These are phyloP conservation scores for Meandrina meandrites DNA, from an alignment of 92 coral and sea anemone species.

Conservation along the genomic window DNA sequence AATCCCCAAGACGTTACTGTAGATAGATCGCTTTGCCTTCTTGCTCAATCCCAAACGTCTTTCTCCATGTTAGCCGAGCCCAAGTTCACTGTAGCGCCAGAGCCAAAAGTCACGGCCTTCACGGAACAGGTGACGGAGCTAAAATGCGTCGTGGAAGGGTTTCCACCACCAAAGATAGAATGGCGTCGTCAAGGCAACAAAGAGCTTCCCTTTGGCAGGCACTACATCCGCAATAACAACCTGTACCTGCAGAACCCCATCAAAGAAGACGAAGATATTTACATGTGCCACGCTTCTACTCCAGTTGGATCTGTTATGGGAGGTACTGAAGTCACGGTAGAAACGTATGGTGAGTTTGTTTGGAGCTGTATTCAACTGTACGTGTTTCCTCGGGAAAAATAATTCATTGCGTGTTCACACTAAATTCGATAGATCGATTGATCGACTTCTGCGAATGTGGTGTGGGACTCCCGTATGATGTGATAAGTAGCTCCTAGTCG, in stretches of 20 bases:
- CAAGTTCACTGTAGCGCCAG: constrained; percentile 52
- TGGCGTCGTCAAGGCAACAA: constrained; percentile 82
- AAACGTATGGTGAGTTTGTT: constrained; percentile 57
- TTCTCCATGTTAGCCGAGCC: constrained; percentile 62
- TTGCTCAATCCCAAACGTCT: not conserved
- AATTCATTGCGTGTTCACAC: too few relatives aligned
- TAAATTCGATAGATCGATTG: not conserved
- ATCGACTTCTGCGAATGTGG: not conserved
- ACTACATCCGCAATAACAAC: constrained; percentile 46
- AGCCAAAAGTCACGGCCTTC: constrained; percentile 57
- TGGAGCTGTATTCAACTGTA: not conserved
- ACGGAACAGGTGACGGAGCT: constrained; percentile 58
- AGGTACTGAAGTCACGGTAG: constrained; percentile 62
- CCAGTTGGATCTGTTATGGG: constrained; percentile 73
- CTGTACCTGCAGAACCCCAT: constrained; percentile 70
- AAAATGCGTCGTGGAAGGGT: constrained; percentile 68
- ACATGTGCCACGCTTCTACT: constrained; percentile 76
- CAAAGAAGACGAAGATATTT: constrained; percentile 67
- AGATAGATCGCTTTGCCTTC: too few relatives aligned
- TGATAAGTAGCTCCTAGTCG: too few relatives aligned
- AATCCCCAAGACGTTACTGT: not conserved
- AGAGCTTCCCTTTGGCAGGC: constrained; percentile 62
- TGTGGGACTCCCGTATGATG: not conserved
- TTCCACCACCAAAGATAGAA: constrained; percentile 71
- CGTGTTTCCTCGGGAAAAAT: not conserved